Evolutionary conservation across 1,140 invertebrate species (phyloP).

Genomic region (Elymnias hypermnestra): DNA sequence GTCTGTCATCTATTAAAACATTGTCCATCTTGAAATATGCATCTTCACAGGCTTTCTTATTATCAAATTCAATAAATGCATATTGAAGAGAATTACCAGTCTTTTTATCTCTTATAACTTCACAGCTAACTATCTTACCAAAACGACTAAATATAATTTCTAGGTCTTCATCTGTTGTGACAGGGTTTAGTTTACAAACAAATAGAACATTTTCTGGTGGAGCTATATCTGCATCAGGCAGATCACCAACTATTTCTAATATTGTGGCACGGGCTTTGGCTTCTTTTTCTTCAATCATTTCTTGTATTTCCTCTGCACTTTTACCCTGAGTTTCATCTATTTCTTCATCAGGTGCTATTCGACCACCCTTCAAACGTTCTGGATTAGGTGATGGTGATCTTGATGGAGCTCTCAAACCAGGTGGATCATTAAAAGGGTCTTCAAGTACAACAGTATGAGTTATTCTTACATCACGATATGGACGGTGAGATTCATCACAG

Average conservation of each 20-base stretch:
- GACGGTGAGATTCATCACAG: conserved; percentile 92
- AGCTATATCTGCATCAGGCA: conserved; percentile 97
- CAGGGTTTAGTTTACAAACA: conserved; percentile 99
- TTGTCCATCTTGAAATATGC: conserved; percentile 99
- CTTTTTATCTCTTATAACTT: conserved; percentile 97
- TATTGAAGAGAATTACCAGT: conserved; percentile 98
- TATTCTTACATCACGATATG: conserved; percentile 97
- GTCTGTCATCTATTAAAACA: conserved; percentile 97
- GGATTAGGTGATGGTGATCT: conserved; percentile 92
- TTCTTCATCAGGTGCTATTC: conserved; percentile 96
- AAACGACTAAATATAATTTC: conserved; percentile 99
- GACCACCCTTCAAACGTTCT: conserved; percentile 87
- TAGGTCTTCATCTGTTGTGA: conserved; percentile 97
- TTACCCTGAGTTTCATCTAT: conserved; percentile 94
- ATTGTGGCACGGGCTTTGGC: conserved; percentile 97
- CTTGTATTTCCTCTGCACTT: conserved; percentile 88
- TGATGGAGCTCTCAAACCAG: conserved; percentile 84
- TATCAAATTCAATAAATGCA: conserved; percentile 99
- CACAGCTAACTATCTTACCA: conserved; percentile 95
- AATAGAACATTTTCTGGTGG: conserved; percentile 99
- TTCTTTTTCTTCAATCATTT: conserved; percentile 93
- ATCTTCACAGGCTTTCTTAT: conserved; percentile 96
- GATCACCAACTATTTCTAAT: conserved; percentile 98
- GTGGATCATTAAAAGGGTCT: conserved; percentile 96
- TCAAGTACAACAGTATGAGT: conserved; percentile 97